These are phyloP conservation scores for Brachionus koreanus DNA, from an alignment of 1,140 invertebrate genomes.

Conservation along the genomic window DNA sequence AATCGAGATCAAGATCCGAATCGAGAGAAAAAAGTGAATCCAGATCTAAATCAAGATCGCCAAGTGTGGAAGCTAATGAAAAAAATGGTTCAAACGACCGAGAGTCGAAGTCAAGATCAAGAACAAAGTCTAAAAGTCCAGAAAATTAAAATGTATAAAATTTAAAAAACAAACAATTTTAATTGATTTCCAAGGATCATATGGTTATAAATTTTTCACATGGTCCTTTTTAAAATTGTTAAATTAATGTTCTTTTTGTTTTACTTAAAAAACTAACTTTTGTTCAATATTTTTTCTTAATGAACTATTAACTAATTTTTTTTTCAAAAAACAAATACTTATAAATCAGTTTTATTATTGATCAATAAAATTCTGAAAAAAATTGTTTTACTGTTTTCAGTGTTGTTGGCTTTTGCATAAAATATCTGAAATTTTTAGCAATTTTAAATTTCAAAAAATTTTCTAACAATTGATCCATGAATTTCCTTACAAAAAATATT, in stretches of 20 bases:
- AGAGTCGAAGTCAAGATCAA: constrained; percentile 6
- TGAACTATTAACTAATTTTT: not conserved
- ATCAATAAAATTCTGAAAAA: not conserved
- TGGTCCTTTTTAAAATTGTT: not conserved
- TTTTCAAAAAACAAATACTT: not conserved
- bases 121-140: not conserved
- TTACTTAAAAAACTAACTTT: not conserved
- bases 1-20: not conserved
- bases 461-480: no score
- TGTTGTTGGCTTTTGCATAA: no score
- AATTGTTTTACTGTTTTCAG: no score
- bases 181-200: not conserved
- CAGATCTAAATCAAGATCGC: constrained; percentile 13
- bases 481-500: no score
- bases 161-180: not conserved
- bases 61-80: not conserved
- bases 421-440: no score
- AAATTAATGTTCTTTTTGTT: constrained; percentile 5
- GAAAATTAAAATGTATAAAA: not conserved
- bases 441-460: no score
- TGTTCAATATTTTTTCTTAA: not conserved
- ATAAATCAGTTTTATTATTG: not conserved
- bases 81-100: not conserved
- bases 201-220: not conserved
- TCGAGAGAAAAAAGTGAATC: not conserved